Base-by-base conservation (phyloP, 2,797 vertebrate species). In the Lagodon rhomboides region DNA sequence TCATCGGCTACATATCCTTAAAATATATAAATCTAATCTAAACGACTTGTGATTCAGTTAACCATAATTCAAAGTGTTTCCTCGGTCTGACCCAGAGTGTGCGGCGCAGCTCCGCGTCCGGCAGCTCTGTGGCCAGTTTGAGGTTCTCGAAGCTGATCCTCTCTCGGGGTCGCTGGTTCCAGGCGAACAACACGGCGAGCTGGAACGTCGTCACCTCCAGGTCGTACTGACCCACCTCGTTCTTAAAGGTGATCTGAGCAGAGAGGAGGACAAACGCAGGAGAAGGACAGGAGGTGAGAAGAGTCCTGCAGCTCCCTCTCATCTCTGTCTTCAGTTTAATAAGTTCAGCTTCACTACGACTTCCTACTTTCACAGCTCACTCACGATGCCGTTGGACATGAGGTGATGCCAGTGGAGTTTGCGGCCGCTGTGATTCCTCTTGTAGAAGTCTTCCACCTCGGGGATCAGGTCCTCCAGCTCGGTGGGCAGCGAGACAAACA, bases 331-430 rank as follows among this genome's bases (percentile, higher is more conserved):
- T 58, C 27, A 58, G 1, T 20, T 54, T 9, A 58, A 34, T 34
- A 20, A 58, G 2, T 27, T 61, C 41, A 43, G 38, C 13, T 62
- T 54, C 22, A 54, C 53, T 25, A 25, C 46, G 44, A 62, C 30
- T 0, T 5, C 67, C 13, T 23, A 25, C 43, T 22, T 16, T 12
- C 20, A 11, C 1, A 8, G 12, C n/a, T 67, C 51, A 65, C 97
- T 96, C 93, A 99, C 98, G 91, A 99, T 99, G 94, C 98, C 98
- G 71, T 99, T 99, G 79, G 98, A 99, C 98, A 99, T 99, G 82
- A 99, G 97, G 93, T 99, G 98, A 80, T 99, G 98, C 98, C 98
- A 99, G 92, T 99, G 98, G 65, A 99, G 95, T 88, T 99, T 99
- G 83, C 98, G 96, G 59, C 98, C 98, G 62, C 98, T 99, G 91